A percentile compares a stretch with the other conserved stretches of the same genome.
These are phyloP conservation scores for Garra rufa DNA, from an alignment of 2,113 vertebrate genomes.

Conservation along the genomic window DNA sequence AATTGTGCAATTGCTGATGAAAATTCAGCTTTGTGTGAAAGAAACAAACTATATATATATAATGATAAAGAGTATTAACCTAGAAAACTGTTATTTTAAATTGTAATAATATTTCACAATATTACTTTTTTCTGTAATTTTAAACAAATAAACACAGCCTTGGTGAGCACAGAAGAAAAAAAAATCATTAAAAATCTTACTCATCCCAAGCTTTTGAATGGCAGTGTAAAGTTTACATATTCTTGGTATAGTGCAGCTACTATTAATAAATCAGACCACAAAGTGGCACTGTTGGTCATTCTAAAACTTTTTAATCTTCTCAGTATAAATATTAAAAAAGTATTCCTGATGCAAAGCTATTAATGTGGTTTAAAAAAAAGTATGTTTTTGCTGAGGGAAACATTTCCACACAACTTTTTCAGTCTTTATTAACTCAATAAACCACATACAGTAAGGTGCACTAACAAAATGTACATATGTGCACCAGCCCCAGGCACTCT, in stretches of 20 bases:
- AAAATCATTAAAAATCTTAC: no score
- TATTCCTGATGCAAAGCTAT: not conserved
- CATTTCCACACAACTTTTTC: conserved; percentile 37
- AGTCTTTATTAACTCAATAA: conserved; percentile 67
- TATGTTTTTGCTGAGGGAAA: not conserved
- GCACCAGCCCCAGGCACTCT: conserved; percentile 20
- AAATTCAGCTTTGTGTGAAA: no score
- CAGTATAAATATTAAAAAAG: not conserved
- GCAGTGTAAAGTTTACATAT: not conserved
- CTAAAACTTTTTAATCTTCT: not conserved
- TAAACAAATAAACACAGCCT: no score
- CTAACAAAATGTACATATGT: conserved; percentile 57
- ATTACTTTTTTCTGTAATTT: no score
- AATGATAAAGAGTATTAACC: no score
- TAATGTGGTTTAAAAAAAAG: not conserved
- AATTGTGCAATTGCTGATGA: no score
- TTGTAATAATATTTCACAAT: no score
- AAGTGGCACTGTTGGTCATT: conserved; percentile 49
- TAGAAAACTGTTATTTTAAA: no score
- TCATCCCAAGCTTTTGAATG: no score
- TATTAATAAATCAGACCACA: conserved; percentile 46
- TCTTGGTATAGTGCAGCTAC: not conserved
- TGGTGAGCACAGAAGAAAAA: no score
- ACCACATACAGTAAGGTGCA: conserved; percentile 57
- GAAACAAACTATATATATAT: no score